Conservation (phyloP, 1,140 invertebrate genomes). For the Carposina sasakii region DNA sequence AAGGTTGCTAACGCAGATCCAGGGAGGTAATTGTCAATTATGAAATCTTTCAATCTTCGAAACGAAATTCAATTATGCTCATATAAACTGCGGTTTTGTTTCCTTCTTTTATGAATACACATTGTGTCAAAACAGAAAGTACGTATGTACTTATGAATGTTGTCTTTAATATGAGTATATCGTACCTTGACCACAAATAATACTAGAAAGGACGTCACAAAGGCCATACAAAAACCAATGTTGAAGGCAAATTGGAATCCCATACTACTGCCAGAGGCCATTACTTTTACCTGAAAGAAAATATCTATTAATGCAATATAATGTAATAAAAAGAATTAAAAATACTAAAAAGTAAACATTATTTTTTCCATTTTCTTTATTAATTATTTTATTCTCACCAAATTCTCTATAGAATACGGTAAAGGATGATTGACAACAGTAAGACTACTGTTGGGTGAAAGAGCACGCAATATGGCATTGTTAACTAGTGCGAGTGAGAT, state of each 20-base stretch:
- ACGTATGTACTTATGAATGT: too few species aligned
- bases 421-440: conserved; percentile 53
- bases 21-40: too few species aligned
- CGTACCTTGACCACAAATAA: conserved; percentile 78
- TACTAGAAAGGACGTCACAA: conserved; percentile 83
- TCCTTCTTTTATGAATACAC: too few species aligned
- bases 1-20: too few species aligned
- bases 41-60: too few species aligned
- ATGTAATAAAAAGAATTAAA: too few species aligned
- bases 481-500: conserved; percentile 76
- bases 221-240: conserved; percentile 78
- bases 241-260: conserved; percentile 78
- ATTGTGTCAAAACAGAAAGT: too few species aligned
- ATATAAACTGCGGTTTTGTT: too few species aligned
- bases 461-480: conserved; percentile 74
- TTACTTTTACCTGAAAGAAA: conserved; percentile 56
- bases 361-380: too few species aligned
- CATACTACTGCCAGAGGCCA: conserved; percentile 71
- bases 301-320: conserved; percentile 15
- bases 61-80: too few species aligned
- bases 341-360: neutral
- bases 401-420: conserved; percentile 58
- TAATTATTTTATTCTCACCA: conserved; percentile 50
- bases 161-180: too few species aligned
- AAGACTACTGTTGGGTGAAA: conserved; percentile 65